Base-by-base conservation (phyloP, 2,797 vertebrate species). In the Pangasius djambal region DNA sequence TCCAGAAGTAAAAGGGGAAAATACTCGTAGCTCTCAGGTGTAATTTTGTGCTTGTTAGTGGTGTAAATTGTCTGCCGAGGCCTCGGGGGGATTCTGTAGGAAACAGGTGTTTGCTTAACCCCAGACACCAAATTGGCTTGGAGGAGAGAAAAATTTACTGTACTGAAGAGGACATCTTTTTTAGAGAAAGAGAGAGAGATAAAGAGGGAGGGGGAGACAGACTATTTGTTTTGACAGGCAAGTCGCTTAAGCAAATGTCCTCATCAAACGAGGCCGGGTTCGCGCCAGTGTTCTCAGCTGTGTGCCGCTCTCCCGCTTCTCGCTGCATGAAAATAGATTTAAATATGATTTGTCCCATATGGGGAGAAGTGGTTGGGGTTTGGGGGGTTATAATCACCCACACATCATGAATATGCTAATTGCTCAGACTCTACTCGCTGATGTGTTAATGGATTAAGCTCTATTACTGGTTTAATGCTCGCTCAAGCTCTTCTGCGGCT, bases 1-100 rank as follows among this genome's bases (percentile, higher is more conserved):
- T 78, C 44, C 74, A 74, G 48, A 75, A 90, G 86, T 75, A 79
- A 83, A 79, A 83, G 13, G 31, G 75, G 44, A 74, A 90, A 72
- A 83, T 18, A 40, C 57, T 25, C 40, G 25, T 77, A 61, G 50
- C 67, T 89, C 92, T 90, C 92, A 40, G 59, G 90, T 92, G 91
- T 92, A 94, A 93, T 93, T 91, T 88, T 92, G 88, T 91, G 91
- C 93, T 94, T 94, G 93, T 95, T 95, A 95, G 92, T 89, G 87
- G 87, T 91, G 89, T 92, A 92, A 95, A 94, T 93, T 92, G 93
- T 93, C 87, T 94, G 86, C 82, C 70, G 86, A 84, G 87, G 86
- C 92, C 91, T 7, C 1, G 63, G 87, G 89, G 91, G 91, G 92
- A 90, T 85, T 40, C 90, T 82, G 90, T 57, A 77, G 89, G 91